phyloP scores from a whole-genome alignment of 1,140 invertebrate genomes.

The Neomicropteryx cornuta region DNA sequence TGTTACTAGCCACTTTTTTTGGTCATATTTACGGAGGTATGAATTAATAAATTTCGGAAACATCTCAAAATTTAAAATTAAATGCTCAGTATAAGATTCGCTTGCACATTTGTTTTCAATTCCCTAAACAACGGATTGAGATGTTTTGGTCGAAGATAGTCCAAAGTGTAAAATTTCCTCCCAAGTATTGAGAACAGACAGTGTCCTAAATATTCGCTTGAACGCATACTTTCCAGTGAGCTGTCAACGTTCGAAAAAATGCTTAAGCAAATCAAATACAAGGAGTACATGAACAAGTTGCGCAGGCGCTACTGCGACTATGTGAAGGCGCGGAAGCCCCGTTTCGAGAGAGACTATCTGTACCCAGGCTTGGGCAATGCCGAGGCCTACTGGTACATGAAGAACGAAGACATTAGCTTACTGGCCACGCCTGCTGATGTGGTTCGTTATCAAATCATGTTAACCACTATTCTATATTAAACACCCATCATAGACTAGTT shows the following conservation, averaged over 20 bases:
- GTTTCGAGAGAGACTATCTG: conserved; percentile 26
- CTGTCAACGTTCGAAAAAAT: conserved; percentile 34
- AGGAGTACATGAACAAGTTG: conserved; percentile 33
- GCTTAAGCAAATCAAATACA: conserved; percentile 32
- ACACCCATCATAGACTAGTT: not conserved
- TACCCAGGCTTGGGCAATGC: conserved; percentile 35
- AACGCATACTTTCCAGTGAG: conserved; percentile 13
- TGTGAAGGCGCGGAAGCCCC: conserved; percentile 25
- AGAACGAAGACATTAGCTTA: conserved; percentile 1
- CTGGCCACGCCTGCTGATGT: conserved; percentile 3
- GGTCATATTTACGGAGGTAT: too few relatives aligned
- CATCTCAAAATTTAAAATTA: too few relatives aligned
- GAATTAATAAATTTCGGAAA: too few relatives aligned
- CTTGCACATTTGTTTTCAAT: not conserved
- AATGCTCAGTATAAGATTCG: not conserved
- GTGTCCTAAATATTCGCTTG: too few relatives aligned
- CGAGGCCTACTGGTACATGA: conserved; percentile 30
- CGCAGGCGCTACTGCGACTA: conserved; percentile 32
- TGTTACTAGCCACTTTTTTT: too few relatives aligned
- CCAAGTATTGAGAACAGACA: too few relatives aligned
- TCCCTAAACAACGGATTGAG: not conserved
- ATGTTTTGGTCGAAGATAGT: conserved; percentile 2
- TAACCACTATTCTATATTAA: not conserved
- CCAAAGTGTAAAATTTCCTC: too few relatives aligned
- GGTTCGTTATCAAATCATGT: not conserved